Evolutionary conservation across 2,797 vertebrate genomes (phyloP).

Genomic region (Crypturellus tataupa): DNA sequence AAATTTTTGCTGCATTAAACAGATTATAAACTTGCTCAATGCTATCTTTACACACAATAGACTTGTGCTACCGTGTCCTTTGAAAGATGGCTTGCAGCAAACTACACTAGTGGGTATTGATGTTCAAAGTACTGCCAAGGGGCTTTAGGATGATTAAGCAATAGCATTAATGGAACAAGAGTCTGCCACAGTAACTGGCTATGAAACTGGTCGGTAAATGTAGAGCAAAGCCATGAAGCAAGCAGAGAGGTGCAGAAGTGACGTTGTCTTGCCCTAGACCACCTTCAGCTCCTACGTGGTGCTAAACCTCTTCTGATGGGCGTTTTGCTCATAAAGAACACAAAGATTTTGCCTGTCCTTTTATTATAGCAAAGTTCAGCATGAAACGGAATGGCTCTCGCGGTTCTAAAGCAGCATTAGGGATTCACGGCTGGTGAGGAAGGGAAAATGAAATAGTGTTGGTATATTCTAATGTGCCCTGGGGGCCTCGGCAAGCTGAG

Average conservation of each 20-base stretch:
- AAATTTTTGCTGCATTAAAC: neutral
- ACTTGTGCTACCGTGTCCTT: neutral
- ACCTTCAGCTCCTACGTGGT: neutral
- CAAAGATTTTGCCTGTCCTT: no score
- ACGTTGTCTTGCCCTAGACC: neutral
- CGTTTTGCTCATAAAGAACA: neutral
- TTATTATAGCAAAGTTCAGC: neutral
- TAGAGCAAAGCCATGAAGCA: neutral
- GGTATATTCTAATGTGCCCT: neutral
- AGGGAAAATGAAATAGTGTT: neutral
- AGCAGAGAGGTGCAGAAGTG: neutral
- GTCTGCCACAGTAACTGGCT: neutral
- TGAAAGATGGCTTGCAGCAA: neutral
- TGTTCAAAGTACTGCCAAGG: neutral
- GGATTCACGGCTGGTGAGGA: neutral
- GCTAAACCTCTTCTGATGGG: no score
- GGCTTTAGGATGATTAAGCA: neutral
- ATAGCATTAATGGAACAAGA: neutral
- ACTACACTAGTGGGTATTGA: neutral
- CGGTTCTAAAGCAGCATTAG: no score
- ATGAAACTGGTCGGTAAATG: neutral
- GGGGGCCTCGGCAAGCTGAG: neutral
- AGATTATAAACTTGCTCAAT: neutral
- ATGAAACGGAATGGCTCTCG: neutral
- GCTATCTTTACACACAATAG: neutral